A percentile compares a stretch with the other conserved stretches of the same genome.
Evolutionary conservation across 2,113 vertebrate genomes (phyloP).

Genomic region (Tetrax tetrax): DNA sequence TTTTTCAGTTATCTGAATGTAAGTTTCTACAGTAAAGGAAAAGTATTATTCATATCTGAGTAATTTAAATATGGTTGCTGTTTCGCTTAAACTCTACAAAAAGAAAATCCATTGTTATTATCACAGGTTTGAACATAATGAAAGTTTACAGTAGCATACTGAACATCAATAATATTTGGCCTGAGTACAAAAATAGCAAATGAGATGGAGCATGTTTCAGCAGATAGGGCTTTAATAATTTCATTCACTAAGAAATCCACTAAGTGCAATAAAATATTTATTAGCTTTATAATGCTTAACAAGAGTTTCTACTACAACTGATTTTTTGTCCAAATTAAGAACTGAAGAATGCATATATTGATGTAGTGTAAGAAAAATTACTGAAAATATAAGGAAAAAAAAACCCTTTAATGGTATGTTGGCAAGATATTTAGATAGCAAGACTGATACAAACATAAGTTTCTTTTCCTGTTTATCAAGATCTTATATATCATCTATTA

Average conservation of each 20-base stretch:
- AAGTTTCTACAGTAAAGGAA: background rate
- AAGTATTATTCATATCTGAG: fast-evolving
- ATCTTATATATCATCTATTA: background rate
- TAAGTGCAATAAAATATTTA: background rate
- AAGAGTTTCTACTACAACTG: background rate
- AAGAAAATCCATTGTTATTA: background rate
- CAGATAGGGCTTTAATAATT: background rate
- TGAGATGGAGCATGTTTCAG: background rate
- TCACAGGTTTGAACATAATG: background rate
- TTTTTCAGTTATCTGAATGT: background rate
- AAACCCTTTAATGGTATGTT: background rate
- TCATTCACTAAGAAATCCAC: background rate
- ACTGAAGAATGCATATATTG: background rate
- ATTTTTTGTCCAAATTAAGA: background rate
- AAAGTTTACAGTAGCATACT: background rate
- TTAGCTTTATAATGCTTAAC: background rate
- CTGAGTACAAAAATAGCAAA: background rate
- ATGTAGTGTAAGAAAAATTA: background rate
- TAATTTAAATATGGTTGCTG: background rate
- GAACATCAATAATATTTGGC: background rate
- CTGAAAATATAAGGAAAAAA: background rate
- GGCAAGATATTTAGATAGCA: background rate
- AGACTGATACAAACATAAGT: background rate
- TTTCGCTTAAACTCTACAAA: background rate
- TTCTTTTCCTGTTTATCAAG: background rate